A percentile compares a stretch with the other conserved stretches of the same genome.
Evolutionary conservation across 2,888 invertebrate species (phyloP).

Genomic region (Meta bourneti): DNA sequence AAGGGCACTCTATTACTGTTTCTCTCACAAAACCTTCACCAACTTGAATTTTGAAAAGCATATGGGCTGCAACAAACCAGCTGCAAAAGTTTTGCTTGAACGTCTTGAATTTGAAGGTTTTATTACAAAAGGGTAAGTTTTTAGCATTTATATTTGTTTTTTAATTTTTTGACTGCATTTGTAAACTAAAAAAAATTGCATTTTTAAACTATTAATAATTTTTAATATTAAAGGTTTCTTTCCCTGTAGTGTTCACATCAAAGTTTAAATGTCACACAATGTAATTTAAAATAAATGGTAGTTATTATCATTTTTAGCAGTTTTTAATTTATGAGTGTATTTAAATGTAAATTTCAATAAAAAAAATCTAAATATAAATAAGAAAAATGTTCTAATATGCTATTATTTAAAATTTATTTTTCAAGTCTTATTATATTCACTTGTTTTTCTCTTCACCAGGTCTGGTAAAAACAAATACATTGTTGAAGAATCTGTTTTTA

Average conservation of each 20-base stretch:
- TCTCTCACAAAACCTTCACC: neutral
- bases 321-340: too few relatives aligned
- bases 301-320: too few relatives aligned
- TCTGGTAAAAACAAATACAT: neutral
- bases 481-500: neutral
- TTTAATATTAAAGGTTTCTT: too few relatives aligned
- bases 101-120: constrained; percentile 38
- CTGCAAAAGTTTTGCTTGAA: constrained; percentile 14
- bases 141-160: neutral
- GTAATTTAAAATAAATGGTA: too few relatives aligned
- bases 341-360: too few relatives aligned
- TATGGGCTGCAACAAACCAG: constrained; percentile 13
- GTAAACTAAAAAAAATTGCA: too few relatives aligned
- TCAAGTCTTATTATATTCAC: neutral
- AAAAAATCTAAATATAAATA: too few relatives aligned
- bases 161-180: neutral
- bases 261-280: too few relatives aligned
- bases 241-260: too few relatives aligned
- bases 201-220: too few relatives aligned
- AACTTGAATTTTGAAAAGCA: constrained; percentile 3
- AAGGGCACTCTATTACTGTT: constrained; percentile 43
- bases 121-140: constrained; percentile 16
- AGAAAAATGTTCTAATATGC: neutral
- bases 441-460: neutral
- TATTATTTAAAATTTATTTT: neutral